Percentiles rank a stretch among this genome's conserved stretches.
Evolutionary conservation across 2,797 vertebrate species (phyloP).

Genomic region (Selene dorsalis): DNA sequence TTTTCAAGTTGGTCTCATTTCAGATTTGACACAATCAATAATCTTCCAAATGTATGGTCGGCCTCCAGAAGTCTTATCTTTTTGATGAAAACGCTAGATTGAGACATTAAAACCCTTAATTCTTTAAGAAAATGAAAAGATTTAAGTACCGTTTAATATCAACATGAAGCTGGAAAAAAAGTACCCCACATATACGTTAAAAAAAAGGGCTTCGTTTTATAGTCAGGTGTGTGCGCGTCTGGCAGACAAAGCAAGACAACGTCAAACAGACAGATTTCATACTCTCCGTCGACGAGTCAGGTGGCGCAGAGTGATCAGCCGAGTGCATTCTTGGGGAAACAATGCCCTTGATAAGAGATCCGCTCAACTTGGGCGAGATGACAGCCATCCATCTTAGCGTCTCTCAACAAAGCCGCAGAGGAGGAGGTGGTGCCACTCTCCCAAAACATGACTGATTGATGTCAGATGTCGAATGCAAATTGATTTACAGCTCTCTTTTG

Average conservation of each 20-base stretch:
- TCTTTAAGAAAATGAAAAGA: slow-evolving; percentile 12
- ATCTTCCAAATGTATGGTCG: slow-evolving; percentile 10
- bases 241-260: slow-evolving; percentile 39
- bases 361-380: slow-evolving; percentile 70
- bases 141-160: slow-evolving; percentile 46
- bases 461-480: slow-evolving; percentile 80
- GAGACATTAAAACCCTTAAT: not conserved
- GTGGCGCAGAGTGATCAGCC: slow-evolving; percentile 59
- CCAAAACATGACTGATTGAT: slow-evolving; percentile 81
- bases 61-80: not conserved
- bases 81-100: not conserved
- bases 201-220: not conserved
- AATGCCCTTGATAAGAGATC: slow-evolving; percentile 78
- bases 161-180: not conserved
- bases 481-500: slow-evolving; percentile 76
- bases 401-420: slow-evolving; percentile 64
- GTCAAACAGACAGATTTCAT: slow-evolving; percentile 39
- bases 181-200: not conserved
- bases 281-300: slow-evolving; percentile 30
- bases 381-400: slow-evolving; percentile 75
- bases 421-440: slow-evolving; percentile 71
- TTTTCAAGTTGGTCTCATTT: slow-evolving; percentile 36
- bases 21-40: slow-evolving; percentile 34
- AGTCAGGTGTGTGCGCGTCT: slow-evolving; percentile 7
- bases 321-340: slow-evolving; percentile 68